Evolutionary conservation across 2,113 vertebrate genomes (phyloP), one percentile per base, ranked within the genome.

Genomic region (Motacilla tschutschensis): DNA sequence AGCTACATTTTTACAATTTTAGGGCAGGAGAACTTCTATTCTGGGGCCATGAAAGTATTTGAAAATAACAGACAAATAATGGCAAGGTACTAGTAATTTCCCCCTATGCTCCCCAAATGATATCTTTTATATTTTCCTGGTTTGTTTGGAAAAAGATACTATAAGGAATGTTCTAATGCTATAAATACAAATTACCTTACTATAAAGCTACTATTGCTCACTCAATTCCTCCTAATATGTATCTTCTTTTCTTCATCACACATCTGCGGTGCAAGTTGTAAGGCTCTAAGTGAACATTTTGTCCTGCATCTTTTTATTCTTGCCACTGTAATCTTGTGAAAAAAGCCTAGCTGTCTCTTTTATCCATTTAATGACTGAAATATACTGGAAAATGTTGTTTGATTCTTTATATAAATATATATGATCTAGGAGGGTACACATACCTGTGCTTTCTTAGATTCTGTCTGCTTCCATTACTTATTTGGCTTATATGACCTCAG

Each of bases 1-100:
- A 87, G 67, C 41, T 88, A 80, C 7, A 54, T 78, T 94, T 93
- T 82, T 46, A 94, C 57, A 86, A 41, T 95, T 95, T 90, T 89
- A 93, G 75, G 86, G 83, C 79, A 90, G 40, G 33, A 5, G 3
- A 94, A 87, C 28, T 92, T 92, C 89, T 93, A 93, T 75, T 94
- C 84, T 91, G 86, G 77, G 76, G 90, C 50, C 67, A 92, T 73
- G 72, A 90, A 92, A 93, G 86, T 43, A 83, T 57, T 87, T 64
- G 29, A 86, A 85, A 93, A 88, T 55, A 85, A 54, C 43, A 85
- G 79, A 88, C 38, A 83, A 86, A 86, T 76, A 88, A 91, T 1
- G 3, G 70, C 65, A 84, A 76, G 25, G 40, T 70, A 83, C 19
- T 73, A 71, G 66, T 51, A 81, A 81, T 73, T 83, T 40, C 24